A percentile compares a stretch with the other conserved stretches of the same genome.
phyloP scores from a whole-genome alignment of 2,888 invertebrate genomes.

The Phaedon cochleariae region DNA sequence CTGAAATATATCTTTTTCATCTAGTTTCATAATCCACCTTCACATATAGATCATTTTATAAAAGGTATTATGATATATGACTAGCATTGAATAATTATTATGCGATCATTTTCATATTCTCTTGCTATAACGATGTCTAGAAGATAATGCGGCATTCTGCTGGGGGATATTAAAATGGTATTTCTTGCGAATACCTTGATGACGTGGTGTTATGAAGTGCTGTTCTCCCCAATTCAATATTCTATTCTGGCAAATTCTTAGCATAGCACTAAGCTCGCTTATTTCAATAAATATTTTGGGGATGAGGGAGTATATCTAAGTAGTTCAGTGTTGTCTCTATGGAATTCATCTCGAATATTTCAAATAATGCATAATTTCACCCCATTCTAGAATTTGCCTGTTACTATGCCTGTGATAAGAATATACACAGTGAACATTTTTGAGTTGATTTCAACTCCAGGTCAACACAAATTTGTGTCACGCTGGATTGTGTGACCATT shows the following conservation, averaged over 20 bases:
- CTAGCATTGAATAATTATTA: too few species aligned
- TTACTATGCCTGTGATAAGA: background rate
- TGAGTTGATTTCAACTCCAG: too few species aligned
- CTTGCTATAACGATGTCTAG: too few species aligned
- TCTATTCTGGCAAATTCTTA: constrained; percentile 15
- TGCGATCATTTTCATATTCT: too few species aligned
- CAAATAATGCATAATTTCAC: background rate
- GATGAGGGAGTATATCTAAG: constrained; percentile 2
- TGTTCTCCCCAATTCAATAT: background rate
- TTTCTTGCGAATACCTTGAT: constrained; percentile 22
- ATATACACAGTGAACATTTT: background rate
- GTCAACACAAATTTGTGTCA: too few species aligned
- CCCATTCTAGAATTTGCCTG: background rate
- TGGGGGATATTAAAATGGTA: constrained; percentile 16
- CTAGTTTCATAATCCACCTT: too few species aligned
- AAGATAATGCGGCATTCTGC: background rate
- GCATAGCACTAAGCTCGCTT: constrained; percentile 17
- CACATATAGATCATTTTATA: too few species aligned
- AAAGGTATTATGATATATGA: too few species aligned
- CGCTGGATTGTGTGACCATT: too few species aligned
- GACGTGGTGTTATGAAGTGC: constrained; percentile 18
- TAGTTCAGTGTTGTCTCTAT: background rate
- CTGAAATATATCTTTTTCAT: too few species aligned
- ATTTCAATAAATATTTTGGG: constrained; percentile 22
- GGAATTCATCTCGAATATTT: constrained; percentile 2